These are phyloP conservation scores for Myripristis murdjan DNA, from an alignment of 2,797 vertebrate genomes.

Conservation along the genomic window DNA sequence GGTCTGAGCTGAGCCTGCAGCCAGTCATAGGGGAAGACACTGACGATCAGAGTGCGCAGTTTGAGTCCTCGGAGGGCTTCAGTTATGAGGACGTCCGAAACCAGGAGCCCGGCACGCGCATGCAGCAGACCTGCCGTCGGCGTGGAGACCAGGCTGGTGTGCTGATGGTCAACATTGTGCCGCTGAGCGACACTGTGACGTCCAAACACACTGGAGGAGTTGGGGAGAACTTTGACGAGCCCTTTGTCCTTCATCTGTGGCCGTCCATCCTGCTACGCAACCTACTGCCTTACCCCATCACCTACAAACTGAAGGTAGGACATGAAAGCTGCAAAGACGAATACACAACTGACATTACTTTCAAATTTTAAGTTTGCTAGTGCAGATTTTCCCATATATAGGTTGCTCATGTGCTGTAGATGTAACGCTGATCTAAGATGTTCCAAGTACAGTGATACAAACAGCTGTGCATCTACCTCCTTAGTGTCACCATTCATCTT, in stretches of 20 bases:
- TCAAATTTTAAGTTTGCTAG: too few relatives aligned
- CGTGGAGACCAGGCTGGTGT: conserved; percentile 75
- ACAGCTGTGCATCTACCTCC: not conserved
- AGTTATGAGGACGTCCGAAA: conserved; percentile 90
- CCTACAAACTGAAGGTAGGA: conserved; percentile 90
- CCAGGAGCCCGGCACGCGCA: conserved; percentile 79
- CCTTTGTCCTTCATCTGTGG: conserved; percentile 95
- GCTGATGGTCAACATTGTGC: conserved; percentile 92
- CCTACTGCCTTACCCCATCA: conserved; percentile 93
- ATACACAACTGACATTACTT: too few relatives aligned
- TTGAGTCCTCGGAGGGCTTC: conserved; percentile 89
- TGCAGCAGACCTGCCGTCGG: conserved; percentile 89
- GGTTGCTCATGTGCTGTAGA: not conserved
- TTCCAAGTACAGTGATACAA: too few relatives aligned
- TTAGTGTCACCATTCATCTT: not conserved
- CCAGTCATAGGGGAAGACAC: conserved; percentile 78
- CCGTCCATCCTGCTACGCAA: conserved; percentile 93
- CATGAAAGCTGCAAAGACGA: too few relatives aligned
- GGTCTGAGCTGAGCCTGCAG: conserved; percentile 91
- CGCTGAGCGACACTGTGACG: conserved; percentile 88
- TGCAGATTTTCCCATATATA: not conserved
- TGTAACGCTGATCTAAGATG: too few relatives aligned
- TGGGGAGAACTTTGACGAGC: conserved; percentile 92
- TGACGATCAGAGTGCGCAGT: conserved; percentile 68
- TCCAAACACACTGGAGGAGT: conserved; percentile 81